A percentile compares a stretch with the other conserved stretches of the same genome.
Evolutionary conservation across 2,888 invertebrate genomes (phyloP).

Genomic region (Zaprionus obscuricornis): DNA sequence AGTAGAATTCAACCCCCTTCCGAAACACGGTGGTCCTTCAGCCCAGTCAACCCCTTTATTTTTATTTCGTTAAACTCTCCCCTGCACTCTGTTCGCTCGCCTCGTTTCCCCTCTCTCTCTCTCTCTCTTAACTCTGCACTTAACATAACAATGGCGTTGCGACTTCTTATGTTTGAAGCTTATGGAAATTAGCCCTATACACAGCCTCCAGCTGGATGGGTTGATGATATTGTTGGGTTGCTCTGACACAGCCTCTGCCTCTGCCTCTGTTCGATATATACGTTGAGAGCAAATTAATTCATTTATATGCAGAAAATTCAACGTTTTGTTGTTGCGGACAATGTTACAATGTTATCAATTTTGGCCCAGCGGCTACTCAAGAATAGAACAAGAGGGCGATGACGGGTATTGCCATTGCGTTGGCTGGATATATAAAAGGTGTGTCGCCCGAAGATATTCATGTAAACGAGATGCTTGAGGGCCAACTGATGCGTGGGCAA

Average conservation of each 20-base stretch:
- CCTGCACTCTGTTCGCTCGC: too few species aligned
- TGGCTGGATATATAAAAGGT: slow-evolving; percentile 38
- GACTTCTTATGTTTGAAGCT: slow-evolving; percentile 65
- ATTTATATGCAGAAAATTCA: slow-evolving; percentile 81
- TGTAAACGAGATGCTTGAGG: slow-evolving; percentile 14
- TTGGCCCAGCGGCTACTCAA: slow-evolving; percentile 58
- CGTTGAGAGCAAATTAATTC: slow-evolving; percentile 76
- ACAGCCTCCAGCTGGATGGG: slow-evolving; percentile 57
- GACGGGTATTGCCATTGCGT: slow-evolving; percentile 17
- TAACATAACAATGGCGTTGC: slow-evolving; percentile 79
- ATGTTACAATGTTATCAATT: slow-evolving; percentile 79
- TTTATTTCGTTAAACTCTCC: slow-evolving; percentile 4
- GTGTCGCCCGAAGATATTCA: slow-evolving; percentile 38
- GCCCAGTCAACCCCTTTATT: slow-evolving; percentile 71
- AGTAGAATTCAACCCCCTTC: slow-evolving; percentile 9
- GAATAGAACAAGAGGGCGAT: too few species aligned
- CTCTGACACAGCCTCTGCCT: slow-evolving; percentile 34
- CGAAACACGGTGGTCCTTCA: slow-evolving; percentile 59
- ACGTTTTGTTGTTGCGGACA: slow-evolving; percentile 49
- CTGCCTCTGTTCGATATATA: slow-evolving; percentile 24
- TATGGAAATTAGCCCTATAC: slow-evolving; percentile 74
- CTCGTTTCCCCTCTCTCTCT: slow-evolving; percentile 1
- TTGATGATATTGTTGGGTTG: slow-evolving; percentile 29
- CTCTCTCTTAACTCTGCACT: slow-evolving; percentile 22
- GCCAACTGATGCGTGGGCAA: slow-evolving; percentile 5